These are phyloP conservation scores for Solenodon paradoxus DNA, from an alignment of 2,113 vertebrate genomes.

Conservation along the genomic window DNA sequence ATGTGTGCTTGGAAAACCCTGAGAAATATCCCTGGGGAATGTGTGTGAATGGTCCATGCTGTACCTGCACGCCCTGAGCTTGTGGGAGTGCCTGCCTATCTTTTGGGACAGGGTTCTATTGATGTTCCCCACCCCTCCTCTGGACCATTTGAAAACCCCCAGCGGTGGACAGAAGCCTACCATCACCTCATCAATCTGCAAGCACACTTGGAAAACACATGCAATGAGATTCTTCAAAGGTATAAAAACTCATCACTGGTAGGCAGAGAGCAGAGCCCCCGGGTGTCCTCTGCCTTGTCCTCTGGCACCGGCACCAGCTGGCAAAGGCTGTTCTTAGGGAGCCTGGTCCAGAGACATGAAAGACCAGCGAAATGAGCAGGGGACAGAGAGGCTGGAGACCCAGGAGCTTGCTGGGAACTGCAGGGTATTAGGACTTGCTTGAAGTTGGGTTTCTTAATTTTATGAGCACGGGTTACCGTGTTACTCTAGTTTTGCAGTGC, in stretches of 20 bases:
- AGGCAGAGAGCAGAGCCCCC: not conserved
- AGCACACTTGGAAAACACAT: not conserved
- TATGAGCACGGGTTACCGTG: not conserved
- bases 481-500: not conserved
- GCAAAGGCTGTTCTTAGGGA: not conserved
- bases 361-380: too few relatives aligned
- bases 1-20: too few relatives aligned
- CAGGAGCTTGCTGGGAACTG: too few relatives aligned
- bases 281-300: accelerated
- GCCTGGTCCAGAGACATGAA: not conserved
- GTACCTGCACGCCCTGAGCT: not conserved
- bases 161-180: not conserved
- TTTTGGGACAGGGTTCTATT: not conserved
- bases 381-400: not conserved
- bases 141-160: not conserved
- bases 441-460: not conserved
- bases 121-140: not conserved
- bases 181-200: accelerated
- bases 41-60: too few relatives aligned
- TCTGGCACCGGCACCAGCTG: too few relatives aligned
- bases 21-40: too few relatives aligned
- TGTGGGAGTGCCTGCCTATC: not conserved
- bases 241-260: not conserved
- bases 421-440: not conserved
- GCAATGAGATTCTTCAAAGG: not conserved